phyloP scores from a whole-genome alignment of 2,888 invertebrate species.

The Watsonalla binaria region DNA sequence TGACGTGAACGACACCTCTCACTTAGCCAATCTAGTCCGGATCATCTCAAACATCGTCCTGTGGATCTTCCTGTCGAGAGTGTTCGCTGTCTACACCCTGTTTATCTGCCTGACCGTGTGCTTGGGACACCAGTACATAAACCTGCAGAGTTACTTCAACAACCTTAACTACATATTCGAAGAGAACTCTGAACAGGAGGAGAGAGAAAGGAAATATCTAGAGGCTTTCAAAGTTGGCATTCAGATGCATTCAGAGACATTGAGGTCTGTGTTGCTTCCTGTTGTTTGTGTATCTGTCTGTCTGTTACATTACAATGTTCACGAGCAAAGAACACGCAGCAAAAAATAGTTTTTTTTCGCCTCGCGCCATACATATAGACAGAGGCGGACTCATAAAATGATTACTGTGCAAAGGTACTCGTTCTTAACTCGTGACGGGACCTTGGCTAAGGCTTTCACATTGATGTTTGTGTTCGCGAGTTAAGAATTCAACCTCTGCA shows the following conservation, averaged over 20 bases:
- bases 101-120: slow-evolving; percentile 22
- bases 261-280: slow-evolving; percentile 20
- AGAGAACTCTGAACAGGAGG: slow-evolving; percentile 9
- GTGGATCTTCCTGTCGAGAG: slow-evolving; percentile 25
- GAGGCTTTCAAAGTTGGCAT: slow-evolving; percentile 29
- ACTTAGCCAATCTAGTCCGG: slow-evolving; percentile 16
- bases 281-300: not conserved
- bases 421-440: too few species aligned
- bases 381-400: too few species aligned
- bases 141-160: slow-evolving; percentile 33
- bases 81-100: slow-evolving; percentile 15
- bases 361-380: too few species aligned
- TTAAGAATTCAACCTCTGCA: not conserved
- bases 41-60: slow-evolving; percentile 24
- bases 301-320: not conserved
- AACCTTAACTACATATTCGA: slow-evolving; percentile 26
- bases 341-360: too few species aligned
- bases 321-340: too few species aligned
- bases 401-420: too few species aligned
- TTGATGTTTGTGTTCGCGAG: not conserved
- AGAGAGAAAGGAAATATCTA: slow-evolving; percentile 28
- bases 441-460: not conserved
- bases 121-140: slow-evolving; percentile 30
- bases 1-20: slow-evolving; percentile 19
- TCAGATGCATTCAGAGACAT: slow-evolving; percentile 28